Evolutionary conservation across 2,888 invertebrate species (phyloP), one percentile per base, ranked within the genome.

Genomic region (Catocala fraxini): DNA sequence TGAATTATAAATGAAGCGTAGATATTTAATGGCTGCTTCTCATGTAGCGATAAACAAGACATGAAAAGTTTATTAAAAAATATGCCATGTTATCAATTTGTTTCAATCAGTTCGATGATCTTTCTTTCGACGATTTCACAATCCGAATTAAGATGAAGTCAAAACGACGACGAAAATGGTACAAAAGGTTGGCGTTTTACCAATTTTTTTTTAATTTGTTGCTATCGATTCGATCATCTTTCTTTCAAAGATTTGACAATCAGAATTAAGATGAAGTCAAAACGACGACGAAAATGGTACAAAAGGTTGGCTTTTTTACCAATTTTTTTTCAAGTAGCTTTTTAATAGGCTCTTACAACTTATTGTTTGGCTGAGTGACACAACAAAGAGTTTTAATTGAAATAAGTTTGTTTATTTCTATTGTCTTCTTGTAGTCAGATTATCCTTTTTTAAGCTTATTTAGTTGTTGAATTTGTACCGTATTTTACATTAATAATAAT

Each of bases 361-460:
- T 47, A 59, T 70, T 67, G 4, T 7, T 33, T 46, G 34, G 33
- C 34, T 55, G 47, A 41, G 56, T 55, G 51, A 56, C 7, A 46
- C n/a, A 51, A 58, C 63, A 75, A 72, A 61, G 64, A 47, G 56
- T 39, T 65, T 57, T 63, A 68, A 58, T 47, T 59, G 41, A 53
- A 66, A 71, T 68, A 66, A 60, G 58, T 73, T 73, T 73, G 77
- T 75, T 75, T 71, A 68, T 77, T 62, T 42, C 66, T 68, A 63
- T 75, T 76, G 74, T 77, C 56, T 71, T 56, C 45, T 45, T 45
- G 33, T 70, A 63, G 62, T 55, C 25, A 56, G 58, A 73, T 77
- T 65, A 77, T 62, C 61, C 66, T 51, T 53, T 42, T 72, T 60
- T 46, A 73, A 68, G 60, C 63, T 69, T 57, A 47, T 63, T 54